A percentile compares a stretch with the other conserved stretches of the same genome.
Evolutionary conservation across 2,113 vertebrate species (phyloP).

Genomic region (Anhinga anhinga): DNA sequence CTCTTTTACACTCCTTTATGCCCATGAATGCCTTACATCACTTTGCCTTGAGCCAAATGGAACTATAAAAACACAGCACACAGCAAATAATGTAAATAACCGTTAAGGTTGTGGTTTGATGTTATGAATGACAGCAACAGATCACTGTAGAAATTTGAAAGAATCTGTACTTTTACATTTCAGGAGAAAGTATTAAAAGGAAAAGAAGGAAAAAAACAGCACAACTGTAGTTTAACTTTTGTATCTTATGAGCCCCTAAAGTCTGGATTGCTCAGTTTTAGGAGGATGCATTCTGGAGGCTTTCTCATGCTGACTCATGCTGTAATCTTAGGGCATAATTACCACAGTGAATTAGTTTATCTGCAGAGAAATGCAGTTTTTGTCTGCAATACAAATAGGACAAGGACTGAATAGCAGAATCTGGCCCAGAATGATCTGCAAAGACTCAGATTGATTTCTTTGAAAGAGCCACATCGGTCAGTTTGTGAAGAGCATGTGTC

Average conservation of each 20-base stretch:
- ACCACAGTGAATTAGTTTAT: background rate
- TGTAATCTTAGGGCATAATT: background rate
- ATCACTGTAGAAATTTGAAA: background rate
- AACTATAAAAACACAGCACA: slow-evolving; percentile 30
- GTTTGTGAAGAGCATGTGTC: slow-evolving; percentile 10
- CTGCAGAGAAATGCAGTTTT: background rate
- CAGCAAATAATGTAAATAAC: slow-evolving; percentile 51
- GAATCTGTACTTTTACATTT: slow-evolving; percentile 9
- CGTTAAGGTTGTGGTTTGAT: slow-evolving; percentile 44
- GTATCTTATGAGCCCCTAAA: background rate
- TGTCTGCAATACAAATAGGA: background rate
- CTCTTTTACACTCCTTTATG: slow-evolving; percentile 62
- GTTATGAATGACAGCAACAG: slow-evolving; percentile 39
- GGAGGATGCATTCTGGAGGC: background rate
- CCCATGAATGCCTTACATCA: slow-evolving; percentile 56
- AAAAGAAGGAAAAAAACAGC: background rate
- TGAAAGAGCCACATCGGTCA: background rate
- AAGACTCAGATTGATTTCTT: slow-evolving; percentile 12
- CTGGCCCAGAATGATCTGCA: slow-evolving; percentile 21
- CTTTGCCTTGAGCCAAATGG: slow-evolving; percentile 68
- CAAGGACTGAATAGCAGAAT: slow-evolving; percentile 13
- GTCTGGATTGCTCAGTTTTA: background rate
- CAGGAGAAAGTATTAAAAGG: slow-evolving; percentile 27
- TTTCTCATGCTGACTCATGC: background rate
- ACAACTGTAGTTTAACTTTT: slow-evolving; percentile 11